Evolutionary conservation across 2,888 invertebrate species (phyloP).

Genomic region (Clepsis dumicolana): DNA sequence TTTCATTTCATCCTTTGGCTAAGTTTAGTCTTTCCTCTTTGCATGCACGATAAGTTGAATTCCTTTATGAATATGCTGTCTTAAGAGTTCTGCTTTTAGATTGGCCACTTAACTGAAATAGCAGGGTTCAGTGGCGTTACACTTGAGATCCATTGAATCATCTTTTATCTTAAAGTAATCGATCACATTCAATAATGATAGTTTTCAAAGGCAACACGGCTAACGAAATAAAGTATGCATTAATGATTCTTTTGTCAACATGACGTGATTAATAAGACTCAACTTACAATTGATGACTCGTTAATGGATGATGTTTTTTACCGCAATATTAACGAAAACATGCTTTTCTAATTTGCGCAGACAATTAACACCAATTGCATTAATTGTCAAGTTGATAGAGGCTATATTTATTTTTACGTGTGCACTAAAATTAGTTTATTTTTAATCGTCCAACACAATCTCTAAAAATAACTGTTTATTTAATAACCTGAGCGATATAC

Average conservation of each 20-base stretch:
- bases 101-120: constrained; percentile 34
- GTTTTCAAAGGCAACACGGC: neutral
- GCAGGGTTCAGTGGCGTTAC: constrained; percentile 32
- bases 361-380: constrained; percentile 12
- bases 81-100: constrained; percentile 30
- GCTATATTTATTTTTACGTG: too few relatives aligned
- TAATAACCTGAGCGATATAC: too few relatives aligned
- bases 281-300: neutral
- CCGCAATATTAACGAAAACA: neutral
- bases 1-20: too few relatives aligned
- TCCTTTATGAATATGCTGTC: constrained; percentile 5
- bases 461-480: too few relatives aligned
- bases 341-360: constrained; percentile 8
- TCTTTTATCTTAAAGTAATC: constrained; percentile 30
- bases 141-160: constrained; percentile 27
- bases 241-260: constrained; percentile 8
- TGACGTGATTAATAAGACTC: constrained; percentile 4
- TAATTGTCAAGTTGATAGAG: neutral
- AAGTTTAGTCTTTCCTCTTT: neutral
- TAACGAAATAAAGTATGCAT: neutral
- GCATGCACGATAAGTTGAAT: neutral
- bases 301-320: neutral
- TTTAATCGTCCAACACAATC: too few relatives aligned
- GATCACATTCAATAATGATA: constrained; percentile 30
- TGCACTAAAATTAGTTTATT: too few relatives aligned